Evolutionary conservation across 2,888 invertebrate species (phyloP), one percentile per base, ranked within the genome.

Genomic region (Hirtodrosophila trivittata): DNA sequence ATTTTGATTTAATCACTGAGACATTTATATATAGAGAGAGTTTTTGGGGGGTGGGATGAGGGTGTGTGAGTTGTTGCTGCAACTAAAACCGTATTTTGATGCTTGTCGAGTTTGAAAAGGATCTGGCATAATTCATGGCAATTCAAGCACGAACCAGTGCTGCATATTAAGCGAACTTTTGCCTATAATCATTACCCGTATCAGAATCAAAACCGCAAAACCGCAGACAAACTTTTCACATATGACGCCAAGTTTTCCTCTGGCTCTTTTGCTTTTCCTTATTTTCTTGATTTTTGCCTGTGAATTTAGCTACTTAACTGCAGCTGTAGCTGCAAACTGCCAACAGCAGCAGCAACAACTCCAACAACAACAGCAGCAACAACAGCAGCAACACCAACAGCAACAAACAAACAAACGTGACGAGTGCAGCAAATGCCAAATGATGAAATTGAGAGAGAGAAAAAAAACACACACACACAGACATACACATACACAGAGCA

Each of bases 141-240:
- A 50, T 52, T 32, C 42, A 16, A 18, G 5, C 30, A 41, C 38
- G 21, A 38, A 16, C 4, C 54, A 25, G 50, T 49, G 71, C 58
- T 63, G 71, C 63, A 81, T 70, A 77, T 77, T 70, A 77, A 50
- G 55, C 47, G 43, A 81, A 70, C 25, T 77, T 71, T 66, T 43
- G 59, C 62, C 84, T 77, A 84, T 80, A 71, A 71, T 84, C 77
- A 83, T 77, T 81, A 71, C 57, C 78, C 70, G 55, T 74, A 84
- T 84, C 84, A 81, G 68, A 66, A 68, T 71, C 64, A 63, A 77
- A 66, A 57, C 66, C 70, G 9, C 62, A 71, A 67, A 52, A 72
- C 77, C 82, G 63, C 77, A 81, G 78, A 71, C 78, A 84, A 80
- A 80, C 82, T 80, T 80, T 80, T 77, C 82, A 74, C 82, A 80